Percentiles rank a stretch among this genome's conserved stretches.
Conservation (phyloP, 2,888 invertebrate species). For the Flexamia atlantica region DNA sequence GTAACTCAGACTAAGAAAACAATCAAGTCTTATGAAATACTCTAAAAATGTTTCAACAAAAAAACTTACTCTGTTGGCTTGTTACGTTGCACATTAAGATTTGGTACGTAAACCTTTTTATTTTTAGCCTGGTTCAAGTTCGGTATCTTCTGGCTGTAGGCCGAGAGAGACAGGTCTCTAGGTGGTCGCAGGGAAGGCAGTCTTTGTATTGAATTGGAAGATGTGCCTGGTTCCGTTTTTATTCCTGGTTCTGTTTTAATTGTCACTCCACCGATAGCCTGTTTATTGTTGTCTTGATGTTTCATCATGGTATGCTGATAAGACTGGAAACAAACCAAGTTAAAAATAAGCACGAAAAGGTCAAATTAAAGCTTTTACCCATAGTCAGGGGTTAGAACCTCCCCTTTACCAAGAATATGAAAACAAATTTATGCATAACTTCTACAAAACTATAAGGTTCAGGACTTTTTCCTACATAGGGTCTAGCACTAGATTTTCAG, state of each 20-base stretch:
- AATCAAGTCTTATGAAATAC: too few relatives aligned
- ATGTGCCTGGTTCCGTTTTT: slow-evolving; percentile 66
- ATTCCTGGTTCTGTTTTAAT: slow-evolving; percentile 51
- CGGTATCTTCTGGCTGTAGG: slow-evolving; percentile 64
- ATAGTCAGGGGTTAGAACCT: too few relatives aligned
- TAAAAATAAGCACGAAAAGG: too few relatives aligned
- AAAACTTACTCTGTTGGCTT: slow-evolving; percentile 66
- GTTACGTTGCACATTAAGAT: slow-evolving; percentile 68
- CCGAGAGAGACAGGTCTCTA: slow-evolving; percentile 67
- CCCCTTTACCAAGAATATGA: too few relatives aligned
- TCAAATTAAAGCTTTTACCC: too few relatives aligned
- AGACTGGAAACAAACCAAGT: background rate
- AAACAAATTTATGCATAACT: too few relatives aligned
- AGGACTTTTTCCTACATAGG: too few relatives aligned
- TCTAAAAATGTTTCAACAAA: background rate
- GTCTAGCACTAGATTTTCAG: too few relatives aligned
- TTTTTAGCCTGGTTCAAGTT: slow-evolving; percentile 65
- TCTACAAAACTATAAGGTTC: too few relatives aligned
- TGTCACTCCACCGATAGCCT: slow-evolving; percentile 43
- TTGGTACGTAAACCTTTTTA: slow-evolving; percentile 68
- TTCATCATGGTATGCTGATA: slow-evolving; percentile 23
- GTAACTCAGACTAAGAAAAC: too few relatives aligned
- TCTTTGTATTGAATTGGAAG: slow-evolving; percentile 64
- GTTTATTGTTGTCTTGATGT: slow-evolving; percentile 36
- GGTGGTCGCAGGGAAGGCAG: slow-evolving; percentile 68